These are phyloP conservation scores for Anorthoa munda DNA, from an alignment of 2,888 invertebrate genomes.

Conservation along the genomic window DNA sequence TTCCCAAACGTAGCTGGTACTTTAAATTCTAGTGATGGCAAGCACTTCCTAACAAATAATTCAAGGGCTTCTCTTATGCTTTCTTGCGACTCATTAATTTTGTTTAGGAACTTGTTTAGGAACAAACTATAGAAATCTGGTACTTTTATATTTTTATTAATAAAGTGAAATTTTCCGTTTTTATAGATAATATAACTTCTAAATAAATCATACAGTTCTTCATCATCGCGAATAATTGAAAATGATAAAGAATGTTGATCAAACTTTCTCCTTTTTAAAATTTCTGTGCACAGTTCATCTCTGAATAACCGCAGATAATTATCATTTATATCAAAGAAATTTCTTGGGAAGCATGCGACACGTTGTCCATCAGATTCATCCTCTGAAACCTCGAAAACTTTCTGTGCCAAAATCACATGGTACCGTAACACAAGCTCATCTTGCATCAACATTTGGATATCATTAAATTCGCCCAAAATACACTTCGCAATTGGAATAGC, in stretches of 20 bases:
- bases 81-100: conserved; percentile 8
- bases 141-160: not conserved
- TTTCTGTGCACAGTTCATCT: conserved; percentile 22
- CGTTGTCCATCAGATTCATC: conserved; percentile 25
- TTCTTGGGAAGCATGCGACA: conserved; percentile 10
- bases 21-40: conserved; percentile 22
- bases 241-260: too few species aligned
- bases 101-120: too few species aligned
- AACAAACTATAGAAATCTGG: too few species aligned
- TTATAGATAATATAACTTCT: conserved; percentile 8
- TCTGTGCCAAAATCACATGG: conserved; percentile 46
- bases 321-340: conserved; percentile 21
- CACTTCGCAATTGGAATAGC: conserved; percentile 31
- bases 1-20: conserved; percentile 28
- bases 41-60: conserved; percentile 7
- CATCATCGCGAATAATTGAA: too few species aligned
- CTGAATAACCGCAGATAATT: conserved; percentile 25
- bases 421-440: conserved; percentile 32
- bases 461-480: conserved; percentile 6
- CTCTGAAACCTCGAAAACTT: conserved; percentile 41
- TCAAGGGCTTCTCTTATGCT: conserved; percentile 20
- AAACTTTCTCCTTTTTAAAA: conserved; percentile 7
- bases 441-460: conserved; percentile 29
- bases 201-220: too few species aligned
- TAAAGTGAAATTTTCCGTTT: conserved; percentile 27